phyloP scores from a whole-genome alignment of 2,113 vertebrate genomes.

The Phyllostomus hastatus region DNA sequence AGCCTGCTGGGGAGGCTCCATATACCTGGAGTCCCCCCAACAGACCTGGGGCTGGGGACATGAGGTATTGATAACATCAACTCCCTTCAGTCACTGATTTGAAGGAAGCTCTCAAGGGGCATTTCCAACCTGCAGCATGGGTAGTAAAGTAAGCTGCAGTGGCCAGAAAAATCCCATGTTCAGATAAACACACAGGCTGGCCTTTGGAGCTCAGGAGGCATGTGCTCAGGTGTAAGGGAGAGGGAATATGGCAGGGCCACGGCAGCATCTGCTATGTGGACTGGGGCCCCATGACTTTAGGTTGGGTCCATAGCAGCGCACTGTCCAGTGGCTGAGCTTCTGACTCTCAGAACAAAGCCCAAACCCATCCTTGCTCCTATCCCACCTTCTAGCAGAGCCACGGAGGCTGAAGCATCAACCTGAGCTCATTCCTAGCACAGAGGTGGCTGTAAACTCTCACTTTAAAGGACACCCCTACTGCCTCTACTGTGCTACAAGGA shows the following conservation, averaged over 20 bases:
- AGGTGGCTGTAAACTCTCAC: not conserved
- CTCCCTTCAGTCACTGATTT: not conserved
- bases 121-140: not conserved
- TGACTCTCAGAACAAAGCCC: not conserved
- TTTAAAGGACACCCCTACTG: not conserved
- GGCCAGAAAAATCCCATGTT: not conserved
- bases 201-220: not conserved
- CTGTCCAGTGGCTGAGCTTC: not conserved
- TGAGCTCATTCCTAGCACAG: not conserved
- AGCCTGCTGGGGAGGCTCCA: not conserved
- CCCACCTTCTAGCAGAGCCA: no score
- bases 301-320: not conserved
- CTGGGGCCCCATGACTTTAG: accelerated
- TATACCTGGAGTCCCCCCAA: not conserved
- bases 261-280: not conserved
- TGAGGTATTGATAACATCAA: not conserved
- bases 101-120: not conserved
- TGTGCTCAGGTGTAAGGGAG: not conserved
- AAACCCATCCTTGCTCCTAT: not conserved
- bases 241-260: no score
- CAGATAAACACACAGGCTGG: not conserved
- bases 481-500: not conserved
- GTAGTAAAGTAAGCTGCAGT: not conserved
- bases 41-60: not conserved
- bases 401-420: not conserved